A percentile compares a stretch with the other conserved stretches of the same genome.
phyloP scores from a whole-genome alignment of 2,888 invertebrate genomes.

The Drosophila rubida region DNA sequence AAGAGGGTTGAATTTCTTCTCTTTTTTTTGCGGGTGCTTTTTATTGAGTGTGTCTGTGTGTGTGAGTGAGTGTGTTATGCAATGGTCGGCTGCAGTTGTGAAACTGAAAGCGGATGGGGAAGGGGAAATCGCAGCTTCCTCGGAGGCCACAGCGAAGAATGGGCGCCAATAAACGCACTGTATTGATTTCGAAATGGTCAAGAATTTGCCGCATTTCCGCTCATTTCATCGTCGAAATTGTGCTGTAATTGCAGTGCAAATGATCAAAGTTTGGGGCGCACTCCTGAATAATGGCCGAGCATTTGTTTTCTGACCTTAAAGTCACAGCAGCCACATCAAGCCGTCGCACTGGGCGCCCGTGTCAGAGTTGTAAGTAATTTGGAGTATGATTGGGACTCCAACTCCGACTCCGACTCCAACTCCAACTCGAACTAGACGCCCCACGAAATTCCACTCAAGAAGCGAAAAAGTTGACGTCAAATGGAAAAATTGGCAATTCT shows the following conservation, averaged over 20 bases:
- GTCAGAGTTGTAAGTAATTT: constrained; percentile 26
- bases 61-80: constrained; percentile 38
- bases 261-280: constrained; percentile 63
- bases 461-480: constrained; percentile 59
- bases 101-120: constrained; percentile 17
- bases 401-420: background rate
- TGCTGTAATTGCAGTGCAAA: constrained; percentile 72
- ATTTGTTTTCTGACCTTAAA: constrained; percentile 73
- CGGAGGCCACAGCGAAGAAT: constrained; percentile 1
- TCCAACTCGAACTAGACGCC: background rate
- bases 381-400: constrained; percentile 10
- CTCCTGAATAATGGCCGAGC: constrained; percentile 55
- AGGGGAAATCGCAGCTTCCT: background rate
- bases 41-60: background rate
- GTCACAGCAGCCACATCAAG: constrained; percentile 2
- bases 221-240: constrained; percentile 38
- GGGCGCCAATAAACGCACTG: constrained; percentile 60
- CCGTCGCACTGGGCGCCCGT: constrained; percentile 1
- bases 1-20: constrained; percentile 10
- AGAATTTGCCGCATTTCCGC: constrained; percentile 52
- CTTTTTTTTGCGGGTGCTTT: constrained; percentile 15
- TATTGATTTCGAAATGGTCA: constrained; percentile 71
- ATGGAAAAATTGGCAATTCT: constrained; percentile 74
- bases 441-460: constrained; percentile 16
- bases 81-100: constrained; percentile 46